Base-by-base conservation (phyloP, 2,888 invertebrate species). In the Agelastica alni region DNA sequence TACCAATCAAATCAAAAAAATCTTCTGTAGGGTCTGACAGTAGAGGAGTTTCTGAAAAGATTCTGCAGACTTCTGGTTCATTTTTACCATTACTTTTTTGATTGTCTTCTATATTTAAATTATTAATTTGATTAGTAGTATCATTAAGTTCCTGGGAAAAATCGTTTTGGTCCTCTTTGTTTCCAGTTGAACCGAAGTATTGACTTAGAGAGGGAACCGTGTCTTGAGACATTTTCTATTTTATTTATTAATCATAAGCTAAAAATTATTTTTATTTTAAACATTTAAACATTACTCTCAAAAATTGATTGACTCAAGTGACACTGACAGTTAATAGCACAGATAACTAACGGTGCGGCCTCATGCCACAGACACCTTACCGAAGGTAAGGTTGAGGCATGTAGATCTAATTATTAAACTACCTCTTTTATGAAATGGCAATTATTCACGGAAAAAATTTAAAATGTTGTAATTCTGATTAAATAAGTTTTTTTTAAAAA, bases 141-240 rank as follows among this genome's bases (percentile, higher is more conserved):
- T 71, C 69, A 4, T 59, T 51, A 6, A 72, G 59, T 41, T 67
- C 68, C 30, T 69, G 56, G 9, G 66, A 53, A 48, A 70, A 62
- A 49, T 71, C 68, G 32, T 61, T 59, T 46, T 67, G 56, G 43
- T 65, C 64, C 18, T 64, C 60, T 32, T 63, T 59, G 13, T 55
- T 63, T 30, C 53, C 62, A 48, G 63, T 51, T 10, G 65, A 61
- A 18, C 78, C 80, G 70, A 83, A 84, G 74, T 83, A 83, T 70
- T 83, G 81, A 71, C 81, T 83, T 60, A 83, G 73, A 51, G 79
- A 79, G 52, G 82, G 82, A 65, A 79, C 78, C 17, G 52, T 20
- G 13, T 44, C 43, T 47, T 56, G 52, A 31, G 61, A 54, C 58
- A 61, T 58, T 45, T 56, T 47, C 6, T 14, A 16, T 31, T 9